phyloP scores from a whole-genome alignment of 64 coral and sea anemone genomes.

The Anthopleura sola region DNA sequence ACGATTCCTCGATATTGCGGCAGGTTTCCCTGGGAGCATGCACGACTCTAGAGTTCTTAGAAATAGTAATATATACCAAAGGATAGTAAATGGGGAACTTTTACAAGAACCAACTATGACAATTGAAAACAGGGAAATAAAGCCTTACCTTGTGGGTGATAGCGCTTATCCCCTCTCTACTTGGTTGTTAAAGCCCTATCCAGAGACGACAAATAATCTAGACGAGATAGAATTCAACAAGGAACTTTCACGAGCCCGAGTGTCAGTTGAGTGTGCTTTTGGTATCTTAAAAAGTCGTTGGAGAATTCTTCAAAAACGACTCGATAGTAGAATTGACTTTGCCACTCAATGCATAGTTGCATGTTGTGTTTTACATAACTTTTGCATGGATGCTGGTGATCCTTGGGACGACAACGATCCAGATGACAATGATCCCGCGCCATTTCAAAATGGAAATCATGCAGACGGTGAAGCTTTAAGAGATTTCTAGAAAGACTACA shows the following conservation, averaged over 20 bases:
- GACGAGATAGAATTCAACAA: conserved; percentile 32
- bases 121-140: conserved; percentile 18
- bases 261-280: conserved; percentile 54
- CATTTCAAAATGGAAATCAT: conserved; percentile 5
- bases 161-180: conserved; percentile 37
- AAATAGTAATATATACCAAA: conserved; percentile 7
- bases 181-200: conserved; percentile 56
- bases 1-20: conserved; percentile 24
- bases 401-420: conserved; percentile 51
- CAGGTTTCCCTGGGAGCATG: conserved; percentile 36
- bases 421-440: conserved; percentile 19
- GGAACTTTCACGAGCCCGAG: conserved; percentile 35
- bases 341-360: conserved; percentile 21
- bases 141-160: conserved; percentile 38
- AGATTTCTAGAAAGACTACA: conserved; percentile 29
- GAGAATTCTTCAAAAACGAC: conserved; percentile 47
- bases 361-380: conserved; percentile 44
- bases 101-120: conserved; percentile 15
- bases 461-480: conserved; percentile 46
- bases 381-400: conserved; percentile 48
- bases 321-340: conserved; percentile 46
- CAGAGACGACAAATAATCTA: conserved; percentile 25
- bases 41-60: conserved; percentile 44
- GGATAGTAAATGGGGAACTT: not conserved
- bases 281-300: conserved; percentile 59